These are phyloP conservation scores for Chymomyza fuscimana DNA, from an alignment of 2,888 invertebrate species.

Conservation along the genomic window DNA sequence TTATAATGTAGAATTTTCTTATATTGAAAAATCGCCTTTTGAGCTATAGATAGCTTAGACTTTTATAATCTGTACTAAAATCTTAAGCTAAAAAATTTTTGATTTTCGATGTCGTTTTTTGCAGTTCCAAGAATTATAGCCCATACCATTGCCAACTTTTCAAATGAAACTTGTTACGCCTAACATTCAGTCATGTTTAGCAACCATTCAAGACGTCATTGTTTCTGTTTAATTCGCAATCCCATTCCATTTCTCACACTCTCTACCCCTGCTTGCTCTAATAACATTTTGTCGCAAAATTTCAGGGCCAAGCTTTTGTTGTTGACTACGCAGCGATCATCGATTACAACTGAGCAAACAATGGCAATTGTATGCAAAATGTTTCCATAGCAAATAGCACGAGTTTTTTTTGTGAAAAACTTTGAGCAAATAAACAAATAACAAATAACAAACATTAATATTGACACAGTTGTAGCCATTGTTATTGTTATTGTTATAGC, in stretches of 20 bases:
- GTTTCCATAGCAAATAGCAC: background rate
- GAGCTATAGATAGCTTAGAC: no score
- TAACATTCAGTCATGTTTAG: no score
- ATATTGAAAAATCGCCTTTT: no score
- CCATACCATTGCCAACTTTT: no score
- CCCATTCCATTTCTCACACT: background rate
- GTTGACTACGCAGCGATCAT: slow-evolving; percentile 1
- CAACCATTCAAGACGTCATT: no score
- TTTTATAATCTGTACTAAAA: no score
- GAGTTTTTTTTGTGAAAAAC: background rate
- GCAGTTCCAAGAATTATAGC: no score
- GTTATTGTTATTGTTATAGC: background rate
- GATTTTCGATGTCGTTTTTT: no score
- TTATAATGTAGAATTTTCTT: no score
- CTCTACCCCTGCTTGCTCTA: background rate
- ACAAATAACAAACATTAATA: slow-evolving; percentile 6
- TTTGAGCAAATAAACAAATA: slow-evolving; percentile 3
- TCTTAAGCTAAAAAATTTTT: no score
- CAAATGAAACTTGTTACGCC: no score
- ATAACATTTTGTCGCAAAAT: background rate
- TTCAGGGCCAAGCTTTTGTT: background rate
- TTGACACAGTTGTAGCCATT: slow-evolving; percentile 12
- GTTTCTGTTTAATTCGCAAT: background rate
- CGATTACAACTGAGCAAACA: slow-evolving; percentile 10
- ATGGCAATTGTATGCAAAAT: slow-evolving; percentile 3